Evolutionary conservation across 2,797 vertebrate species (phyloP).

Genomic region (Champsocephalus gunnari): DNA sequence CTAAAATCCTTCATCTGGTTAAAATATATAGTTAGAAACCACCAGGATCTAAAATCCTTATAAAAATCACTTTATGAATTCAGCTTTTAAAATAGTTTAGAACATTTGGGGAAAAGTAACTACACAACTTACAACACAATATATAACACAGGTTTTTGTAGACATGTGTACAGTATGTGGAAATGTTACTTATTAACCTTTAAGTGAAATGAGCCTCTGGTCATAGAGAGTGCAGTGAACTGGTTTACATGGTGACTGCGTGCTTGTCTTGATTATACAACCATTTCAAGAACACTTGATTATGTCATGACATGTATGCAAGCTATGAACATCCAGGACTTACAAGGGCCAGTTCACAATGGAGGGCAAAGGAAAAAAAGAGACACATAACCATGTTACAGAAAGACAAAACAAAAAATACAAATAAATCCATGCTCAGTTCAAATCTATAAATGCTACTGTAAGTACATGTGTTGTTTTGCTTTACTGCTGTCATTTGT

Average conservation of each 20-base stretch:
- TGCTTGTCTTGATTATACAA: neutral
- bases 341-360: conserved; percentile 67
- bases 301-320: neutral
- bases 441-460: neutral
- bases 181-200: no score
- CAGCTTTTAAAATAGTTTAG: no score
- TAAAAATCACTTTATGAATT: no score
- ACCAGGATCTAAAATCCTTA: no score
- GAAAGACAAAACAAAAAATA: conserved; percentile 21
- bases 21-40: no score
- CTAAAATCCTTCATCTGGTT: no score
- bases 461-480: neutral
- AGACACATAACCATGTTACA: conserved; percentile 62
- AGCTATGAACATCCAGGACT: conserved; percentile 48
- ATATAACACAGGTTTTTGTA: no score
- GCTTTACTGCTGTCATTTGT: neutral
- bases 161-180: no score
- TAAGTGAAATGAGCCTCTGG: neutral
- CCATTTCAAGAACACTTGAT: neutral
- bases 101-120: no score
- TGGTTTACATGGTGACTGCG: neutral
- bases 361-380: conserved; percentile 64
- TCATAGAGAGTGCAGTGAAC: neutral
- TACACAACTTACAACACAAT: no score
- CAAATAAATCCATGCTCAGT: conserved; percentile 10